Conservation (phyloP, 2,113 vertebrate genomes). For the Chroicocephalus ridibundus region DNA sequence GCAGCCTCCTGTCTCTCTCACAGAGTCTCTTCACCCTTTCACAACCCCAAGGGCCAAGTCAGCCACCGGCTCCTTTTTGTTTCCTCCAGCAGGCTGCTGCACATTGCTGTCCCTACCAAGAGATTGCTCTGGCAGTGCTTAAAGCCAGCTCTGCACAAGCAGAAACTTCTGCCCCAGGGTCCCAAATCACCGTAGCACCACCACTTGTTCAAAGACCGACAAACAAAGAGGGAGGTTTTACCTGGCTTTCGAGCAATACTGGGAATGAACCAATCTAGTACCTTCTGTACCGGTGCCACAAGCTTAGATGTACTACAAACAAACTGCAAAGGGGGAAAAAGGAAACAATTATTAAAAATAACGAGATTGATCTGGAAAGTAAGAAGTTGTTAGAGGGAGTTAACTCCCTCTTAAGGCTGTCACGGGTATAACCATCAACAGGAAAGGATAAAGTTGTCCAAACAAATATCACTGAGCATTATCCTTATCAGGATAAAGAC, state of each 20-base stretch:
- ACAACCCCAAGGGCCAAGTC: neutral
- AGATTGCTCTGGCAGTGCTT: neutral
- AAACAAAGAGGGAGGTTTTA: neutral
- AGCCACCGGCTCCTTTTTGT: neutral
- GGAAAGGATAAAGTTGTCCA: neutral
- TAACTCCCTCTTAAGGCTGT: neutral
- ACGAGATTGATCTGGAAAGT: neutral
- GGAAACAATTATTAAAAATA: neutral
- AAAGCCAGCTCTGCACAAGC: neutral
- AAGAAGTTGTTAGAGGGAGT: neutral
- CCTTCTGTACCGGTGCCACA: neutral
- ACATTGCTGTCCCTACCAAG: neutral
- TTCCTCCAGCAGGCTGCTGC: neutral
- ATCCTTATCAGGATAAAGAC: neutral
- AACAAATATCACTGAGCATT: neutral
- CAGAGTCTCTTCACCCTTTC: neutral
- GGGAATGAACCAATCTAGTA: neutral
- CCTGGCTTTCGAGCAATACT: neutral
- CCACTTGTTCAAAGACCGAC: neutral
- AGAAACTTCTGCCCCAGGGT: neutral
- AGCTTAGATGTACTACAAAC: neutral
- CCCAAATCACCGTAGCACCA: neutral
- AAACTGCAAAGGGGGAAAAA: neutral
- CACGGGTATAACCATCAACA: neutral
- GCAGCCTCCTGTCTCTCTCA: neutral